phyloP scores from a whole-genome alignment of 1,140 invertebrate genomes.

The Micrasema minimum region DNA sequence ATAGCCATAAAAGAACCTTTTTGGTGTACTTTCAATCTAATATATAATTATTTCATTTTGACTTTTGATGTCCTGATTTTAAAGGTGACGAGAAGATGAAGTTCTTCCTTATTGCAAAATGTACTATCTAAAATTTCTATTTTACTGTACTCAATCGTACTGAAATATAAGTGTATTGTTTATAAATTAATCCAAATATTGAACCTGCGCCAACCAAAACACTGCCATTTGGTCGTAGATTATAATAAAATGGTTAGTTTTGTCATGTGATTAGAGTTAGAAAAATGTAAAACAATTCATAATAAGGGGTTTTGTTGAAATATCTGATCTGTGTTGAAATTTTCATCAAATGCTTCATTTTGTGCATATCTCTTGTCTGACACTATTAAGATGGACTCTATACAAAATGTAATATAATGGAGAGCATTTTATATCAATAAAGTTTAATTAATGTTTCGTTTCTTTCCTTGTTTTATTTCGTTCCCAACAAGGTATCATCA shows the following conservation, averaged over 20 bases:
- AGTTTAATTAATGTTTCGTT: slow-evolving; percentile 51
- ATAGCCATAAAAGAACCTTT: no score
- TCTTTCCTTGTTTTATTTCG: slow-evolving; percentile 36
- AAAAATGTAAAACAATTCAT: slow-evolving; percentile 40
- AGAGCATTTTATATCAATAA: slow-evolving; percentile 50
- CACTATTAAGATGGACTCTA: slow-evolving; percentile 22
- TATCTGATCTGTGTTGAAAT: slow-evolving; percentile 31
- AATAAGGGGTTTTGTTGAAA: slow-evolving; percentile 24
- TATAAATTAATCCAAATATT: no score
- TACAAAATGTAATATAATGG: slow-evolving; percentile 35
- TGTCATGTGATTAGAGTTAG: slow-evolving; percentile 50
- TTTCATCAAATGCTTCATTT: slow-evolving; percentile 40
- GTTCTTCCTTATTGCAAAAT: no score
- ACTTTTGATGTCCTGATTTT: no score
- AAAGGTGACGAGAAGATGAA: no score
- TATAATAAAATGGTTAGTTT: slow-evolving; percentile 37
- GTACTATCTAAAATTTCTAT: no score
- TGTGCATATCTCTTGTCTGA: slow-evolving; percentile 36
- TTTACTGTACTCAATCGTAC: no score
- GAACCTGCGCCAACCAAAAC: slow-evolving; percentile 21
- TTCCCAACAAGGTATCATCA: no score
- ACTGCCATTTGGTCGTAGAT: slow-evolving; percentile 29
- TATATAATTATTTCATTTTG: no score
- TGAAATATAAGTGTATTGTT: no score
- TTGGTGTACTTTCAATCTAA: no score